Percentiles rank a stretch among this genome's conserved stretches.
phyloP scores from a whole-genome alignment of 2,888 invertebrate species.

The Polydrusus cervinus region DNA sequence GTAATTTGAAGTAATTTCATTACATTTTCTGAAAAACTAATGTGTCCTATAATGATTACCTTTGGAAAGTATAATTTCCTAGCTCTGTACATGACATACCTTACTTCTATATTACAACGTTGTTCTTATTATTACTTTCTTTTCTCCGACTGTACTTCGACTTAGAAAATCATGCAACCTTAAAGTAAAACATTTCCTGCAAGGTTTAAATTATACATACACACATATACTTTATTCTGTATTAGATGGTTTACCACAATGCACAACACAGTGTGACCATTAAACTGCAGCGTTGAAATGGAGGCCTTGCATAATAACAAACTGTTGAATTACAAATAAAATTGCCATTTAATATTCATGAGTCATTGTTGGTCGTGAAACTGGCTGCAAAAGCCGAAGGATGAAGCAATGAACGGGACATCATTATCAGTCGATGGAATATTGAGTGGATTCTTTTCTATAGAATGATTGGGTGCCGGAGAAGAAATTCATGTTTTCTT shows the following conservation, averaged over 20 bases:
- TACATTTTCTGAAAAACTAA: too few species aligned
- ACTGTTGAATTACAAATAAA: conserved; percentile 48
- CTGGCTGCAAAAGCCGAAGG: not conserved
- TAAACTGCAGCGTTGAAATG: conserved; percentile 3
- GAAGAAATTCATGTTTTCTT: too few species aligned
- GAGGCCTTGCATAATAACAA: conserved; percentile 8
- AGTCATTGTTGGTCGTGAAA: conserved; percentile 50
- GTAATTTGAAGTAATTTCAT: too few species aligned
- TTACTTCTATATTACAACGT: too few species aligned
- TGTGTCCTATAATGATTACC: too few species aligned
- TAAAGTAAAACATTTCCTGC: not conserved
- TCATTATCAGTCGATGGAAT: not conserved
- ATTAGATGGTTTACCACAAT: not conserved
- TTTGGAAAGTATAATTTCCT: too few species aligned
- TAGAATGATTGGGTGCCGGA: too few species aligned
- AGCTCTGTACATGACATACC: too few species aligned
- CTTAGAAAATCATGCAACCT: not conserved
- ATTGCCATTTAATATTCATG: conserved; percentile 53
- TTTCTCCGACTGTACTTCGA: too few species aligned
- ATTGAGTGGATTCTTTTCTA: conserved; percentile 9
- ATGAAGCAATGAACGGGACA: not conserved
- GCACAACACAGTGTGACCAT: conserved; percentile 5
- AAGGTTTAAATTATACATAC: not conserved
- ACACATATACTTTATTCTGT: not conserved
- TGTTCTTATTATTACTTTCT: too few species aligned